Percentiles rank a stretch among this genome's conserved stretches.
Conservation (phyloP, 2,888 invertebrate genomes). For the Hydraecia micacea region DNA sequence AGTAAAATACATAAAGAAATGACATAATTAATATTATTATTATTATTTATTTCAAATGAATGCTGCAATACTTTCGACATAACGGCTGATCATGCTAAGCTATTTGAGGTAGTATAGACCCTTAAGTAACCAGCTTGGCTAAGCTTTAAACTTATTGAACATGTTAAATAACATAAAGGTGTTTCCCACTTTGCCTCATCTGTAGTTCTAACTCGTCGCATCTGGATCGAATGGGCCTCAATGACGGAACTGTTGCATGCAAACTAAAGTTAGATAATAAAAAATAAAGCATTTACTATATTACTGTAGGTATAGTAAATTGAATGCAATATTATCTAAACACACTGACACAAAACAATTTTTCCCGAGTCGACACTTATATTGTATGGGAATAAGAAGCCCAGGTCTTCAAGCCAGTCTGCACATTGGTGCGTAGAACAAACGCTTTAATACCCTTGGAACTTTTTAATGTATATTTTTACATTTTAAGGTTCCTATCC, state of each 20-base stretch:
- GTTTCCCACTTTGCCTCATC: slow-evolving; percentile 37
- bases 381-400: not conserved
- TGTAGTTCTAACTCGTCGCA: slow-evolving; percentile 51
- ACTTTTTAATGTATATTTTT: not conserved
- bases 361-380: not conserved
- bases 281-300: slow-evolving; percentile 21
- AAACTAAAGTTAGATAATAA: slow-evolving; percentile 51
- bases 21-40: no score
- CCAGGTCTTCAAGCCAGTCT: not conserved
- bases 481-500: slow-evolving; percentile 39
- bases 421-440: not conserved
- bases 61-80: no score
- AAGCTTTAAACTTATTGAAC: slow-evolving; percentile 30
- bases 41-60: no score
- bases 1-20: no score
- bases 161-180: slow-evolving; percentile 36
- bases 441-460: not conserved
- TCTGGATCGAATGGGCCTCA: slow-evolving; percentile 50
- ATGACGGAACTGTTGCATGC: slow-evolving; percentile 33
- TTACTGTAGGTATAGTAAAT: not conserved
- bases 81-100: no score
- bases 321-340: not conserved
- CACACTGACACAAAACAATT: not conserved
- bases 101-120: no score
- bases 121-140: not conserved